Evolutionary conservation across 2,888 invertebrate genomes (phyloP), one percentile per base, ranked within the genome.

Genomic region (Andrena dorsata): DNA sequence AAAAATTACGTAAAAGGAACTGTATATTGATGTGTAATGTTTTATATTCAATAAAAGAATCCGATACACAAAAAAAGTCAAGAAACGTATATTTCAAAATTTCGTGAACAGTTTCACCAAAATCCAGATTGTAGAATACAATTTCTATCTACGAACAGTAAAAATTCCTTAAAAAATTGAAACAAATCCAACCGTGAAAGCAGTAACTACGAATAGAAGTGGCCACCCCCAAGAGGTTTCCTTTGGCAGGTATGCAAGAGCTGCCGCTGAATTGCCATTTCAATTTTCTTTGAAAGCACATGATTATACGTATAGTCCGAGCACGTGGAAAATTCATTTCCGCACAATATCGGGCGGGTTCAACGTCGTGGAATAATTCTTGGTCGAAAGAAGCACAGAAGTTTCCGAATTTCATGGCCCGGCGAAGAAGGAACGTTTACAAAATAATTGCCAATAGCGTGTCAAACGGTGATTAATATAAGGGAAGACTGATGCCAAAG

Each of bases 241-340:
- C 84, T 71, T 86, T 90, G 90, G 90, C 90, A 89, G 81, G 51
- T 76, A 64, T 72, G 71, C 89, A 87, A 85, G 66, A n/a, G 32
- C 30, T 8, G 26, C 20, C n/a, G 65, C 73, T 49, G n/a, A 49
- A 10, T 64, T 30, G 51, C 35, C 47, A 28, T 20, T 51, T 41
- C 69, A 5, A 51, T 60, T 53, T 20, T 7, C 51, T 7, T 3
- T 20, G 7, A 6, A 13, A 20, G 30, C 32, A 64, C 65, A 35
- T 73, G 65, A 64, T 58, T 63, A 35, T 65, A 56, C 16, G 16
- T 41, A 41, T 16, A 41, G 41, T 41, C 41, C 13, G 35, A 51
- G 28, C 64, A 56, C 47, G 74, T 23, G 76, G 35, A 20, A 10
- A 30, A 26, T 20, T 35, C 56, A 41, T 41, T 41, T 41, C 41